A percentile compares a stretch with the other conserved stretches of the same genome.
phyloP scores from a whole-genome alignment of 2,797 vertebrate species.

The Orientallactaga sibirica region DNA sequence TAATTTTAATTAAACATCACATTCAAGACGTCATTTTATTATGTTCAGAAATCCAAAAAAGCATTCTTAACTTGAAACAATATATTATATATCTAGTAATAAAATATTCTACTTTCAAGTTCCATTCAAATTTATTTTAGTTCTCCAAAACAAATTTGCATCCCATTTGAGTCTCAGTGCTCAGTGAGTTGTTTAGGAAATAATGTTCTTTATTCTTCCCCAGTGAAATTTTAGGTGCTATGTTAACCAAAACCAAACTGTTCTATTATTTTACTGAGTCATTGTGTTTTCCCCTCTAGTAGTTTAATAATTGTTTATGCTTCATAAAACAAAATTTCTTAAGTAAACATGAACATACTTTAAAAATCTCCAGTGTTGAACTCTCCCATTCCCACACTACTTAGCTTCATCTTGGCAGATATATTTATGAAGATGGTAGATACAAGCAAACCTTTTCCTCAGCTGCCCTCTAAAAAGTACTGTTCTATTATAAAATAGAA shows the following conservation, averaged over 20 bases:
- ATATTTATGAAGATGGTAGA: background rate
- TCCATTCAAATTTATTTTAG: background rate
- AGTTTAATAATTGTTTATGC: background rate
- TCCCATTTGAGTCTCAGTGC: background rate
- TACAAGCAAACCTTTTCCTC: no score
- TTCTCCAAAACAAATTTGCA: background rate
- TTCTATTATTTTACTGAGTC: background rate
- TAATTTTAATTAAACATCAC: background rate
- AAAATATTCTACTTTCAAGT: background rate
- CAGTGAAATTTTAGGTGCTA: background rate
- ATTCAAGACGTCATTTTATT: background rate
- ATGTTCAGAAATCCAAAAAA: background rate
- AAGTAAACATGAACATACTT: background rate
- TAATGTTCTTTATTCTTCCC: background rate
- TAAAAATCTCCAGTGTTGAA: background rate
- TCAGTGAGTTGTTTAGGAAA: background rate
- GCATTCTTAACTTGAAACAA: background rate
- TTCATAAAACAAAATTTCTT: background rate
- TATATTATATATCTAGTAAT: background rate
- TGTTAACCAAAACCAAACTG: background rate
- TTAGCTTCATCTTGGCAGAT: background rate
- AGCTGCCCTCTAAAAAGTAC: no score
- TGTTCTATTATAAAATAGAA: background rate
- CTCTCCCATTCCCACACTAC: background rate
- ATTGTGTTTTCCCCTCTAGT: background rate